These are phyloP conservation scores for Stenopsyche tienmushanensis DNA, from an alignment of 1,140 invertebrate species.

Conservation along the genomic window DNA sequence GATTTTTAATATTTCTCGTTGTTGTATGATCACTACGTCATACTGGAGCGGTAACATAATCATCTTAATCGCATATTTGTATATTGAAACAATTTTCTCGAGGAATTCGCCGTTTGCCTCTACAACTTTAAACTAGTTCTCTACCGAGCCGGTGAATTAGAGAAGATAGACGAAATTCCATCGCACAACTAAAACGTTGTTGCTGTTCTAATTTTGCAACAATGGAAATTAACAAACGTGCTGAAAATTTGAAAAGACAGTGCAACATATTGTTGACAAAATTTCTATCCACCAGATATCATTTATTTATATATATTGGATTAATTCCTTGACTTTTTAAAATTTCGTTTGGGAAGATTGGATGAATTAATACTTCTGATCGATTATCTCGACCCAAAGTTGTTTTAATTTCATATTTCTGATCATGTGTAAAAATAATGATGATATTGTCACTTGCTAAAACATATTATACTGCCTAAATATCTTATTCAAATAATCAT, in stretches of 20 bases:
- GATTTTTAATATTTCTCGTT: neutral
- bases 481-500: too few species aligned
- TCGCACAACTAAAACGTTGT: neutral
- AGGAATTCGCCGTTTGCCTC: neutral
- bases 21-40: neutral
- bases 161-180: neutral
- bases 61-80: neutral
- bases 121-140: neutral
- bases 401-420: too few species aligned
- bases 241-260: neutral
- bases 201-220: neutral
- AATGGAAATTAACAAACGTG: neutral
- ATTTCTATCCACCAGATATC: neutral
- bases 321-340: neutral
- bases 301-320: neutral
- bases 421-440: too few species aligned
- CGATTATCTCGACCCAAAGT: too few species aligned
- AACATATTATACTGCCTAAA: too few species aligned
- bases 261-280: neutral
- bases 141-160: neutral
- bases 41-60: neutral
- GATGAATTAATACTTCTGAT: too few species aligned
- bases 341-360: too few species aligned
- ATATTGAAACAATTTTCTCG: neutral
- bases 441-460: too few species aligned